These are phyloP conservation scores for Heliothis virescens DNA, from an alignment of 1,140 invertebrate genomes.

Conservation along the genomic window DNA sequence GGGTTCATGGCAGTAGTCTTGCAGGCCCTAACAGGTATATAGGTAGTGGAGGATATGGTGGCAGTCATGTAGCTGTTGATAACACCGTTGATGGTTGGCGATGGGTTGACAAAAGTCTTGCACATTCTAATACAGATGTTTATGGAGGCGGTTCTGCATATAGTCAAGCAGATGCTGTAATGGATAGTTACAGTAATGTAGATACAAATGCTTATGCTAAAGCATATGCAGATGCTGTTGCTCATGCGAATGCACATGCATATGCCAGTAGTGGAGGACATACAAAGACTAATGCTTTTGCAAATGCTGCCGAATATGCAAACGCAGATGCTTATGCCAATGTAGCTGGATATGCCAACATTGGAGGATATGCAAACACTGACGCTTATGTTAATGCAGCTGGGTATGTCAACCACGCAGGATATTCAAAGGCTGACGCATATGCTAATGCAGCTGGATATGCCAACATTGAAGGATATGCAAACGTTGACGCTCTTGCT, in stretches of 20 bases:
- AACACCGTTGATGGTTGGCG: background rate
- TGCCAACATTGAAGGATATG: background rate
- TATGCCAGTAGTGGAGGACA: background rate
- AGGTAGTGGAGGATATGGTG: background rate
- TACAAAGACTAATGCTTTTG: background rate
- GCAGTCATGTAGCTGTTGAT: background rate
- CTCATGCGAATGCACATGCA: background rate
- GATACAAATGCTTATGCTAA: background rate
- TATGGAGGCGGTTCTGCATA: background rate
- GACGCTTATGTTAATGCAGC: background rate
- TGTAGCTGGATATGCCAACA: too few species aligned
- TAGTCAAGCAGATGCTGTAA: background rate
- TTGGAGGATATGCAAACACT: background rate
- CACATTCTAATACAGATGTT: background rate
- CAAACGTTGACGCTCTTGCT: background rate
- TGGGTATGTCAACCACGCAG: background rate
- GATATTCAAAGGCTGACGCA: background rate
- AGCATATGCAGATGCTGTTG: background rate
- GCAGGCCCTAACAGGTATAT: background rate
- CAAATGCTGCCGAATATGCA: background rate
- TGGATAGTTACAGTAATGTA: background rate
- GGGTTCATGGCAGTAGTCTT: background rate
- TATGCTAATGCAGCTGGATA: background rate
- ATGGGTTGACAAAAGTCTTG: background rate
- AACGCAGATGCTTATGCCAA: background rate